Percentiles rank a stretch among this genome's conserved stretches.
Conservation (phyloP, 2,888 invertebrate genomes). For the Magallana nippona region DNA sequence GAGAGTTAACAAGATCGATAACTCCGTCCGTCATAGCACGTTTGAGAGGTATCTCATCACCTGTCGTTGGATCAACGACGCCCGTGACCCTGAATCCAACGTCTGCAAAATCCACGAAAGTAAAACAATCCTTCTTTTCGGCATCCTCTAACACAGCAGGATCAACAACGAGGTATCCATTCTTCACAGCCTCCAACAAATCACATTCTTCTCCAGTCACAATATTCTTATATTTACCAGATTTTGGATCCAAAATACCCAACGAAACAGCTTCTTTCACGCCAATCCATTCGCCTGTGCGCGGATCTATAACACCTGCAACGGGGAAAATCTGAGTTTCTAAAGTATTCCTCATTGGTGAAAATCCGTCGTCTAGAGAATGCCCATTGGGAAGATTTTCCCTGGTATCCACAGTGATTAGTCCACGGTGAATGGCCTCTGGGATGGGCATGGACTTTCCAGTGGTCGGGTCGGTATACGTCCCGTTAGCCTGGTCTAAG, state of each 20-base stretch:
- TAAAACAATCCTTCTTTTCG: slow-evolving; percentile 65
- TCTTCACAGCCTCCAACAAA: slow-evolving; percentile 87
- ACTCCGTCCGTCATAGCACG: slow-evolving; percentile 71
- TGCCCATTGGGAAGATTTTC: slow-evolving; percentile 63
- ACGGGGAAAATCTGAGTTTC: slow-evolving; percentile 68
- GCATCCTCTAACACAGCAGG: slow-evolving; percentile 59
- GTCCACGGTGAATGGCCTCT: slow-evolving; percentile 76
- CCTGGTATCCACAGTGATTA: slow-evolving; percentile 72
- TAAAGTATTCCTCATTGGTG: slow-evolving; percentile 63
- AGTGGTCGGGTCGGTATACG: slow-evolving; percentile 73
- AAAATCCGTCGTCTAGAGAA: slow-evolving; percentile 53
- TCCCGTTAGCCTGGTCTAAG: slow-evolving; percentile 73
- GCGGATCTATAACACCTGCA: slow-evolving; percentile 73
- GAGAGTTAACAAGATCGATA: slow-evolving; percentile 71
- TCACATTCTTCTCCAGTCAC: slow-evolving; percentile 80
- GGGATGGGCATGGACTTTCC: slow-evolving; percentile 75
- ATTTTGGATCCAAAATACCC: slow-evolving; percentile 88
- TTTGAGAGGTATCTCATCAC: slow-evolving; percentile 69
- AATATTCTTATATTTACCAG: slow-evolving; percentile 83
- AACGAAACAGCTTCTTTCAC: slow-evolving; percentile 87
- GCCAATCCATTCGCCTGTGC: slow-evolving; percentile 81
- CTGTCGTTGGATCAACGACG: slow-evolving; percentile 70
- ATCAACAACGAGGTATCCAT: slow-evolving; percentile 83
- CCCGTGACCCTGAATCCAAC: slow-evolving; percentile 65
- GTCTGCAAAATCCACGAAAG: slow-evolving; percentile 70